phyloP scores from a whole-genome alignment of 2,888 invertebrate genomes.

The Notodonta dromedarius region DNA sequence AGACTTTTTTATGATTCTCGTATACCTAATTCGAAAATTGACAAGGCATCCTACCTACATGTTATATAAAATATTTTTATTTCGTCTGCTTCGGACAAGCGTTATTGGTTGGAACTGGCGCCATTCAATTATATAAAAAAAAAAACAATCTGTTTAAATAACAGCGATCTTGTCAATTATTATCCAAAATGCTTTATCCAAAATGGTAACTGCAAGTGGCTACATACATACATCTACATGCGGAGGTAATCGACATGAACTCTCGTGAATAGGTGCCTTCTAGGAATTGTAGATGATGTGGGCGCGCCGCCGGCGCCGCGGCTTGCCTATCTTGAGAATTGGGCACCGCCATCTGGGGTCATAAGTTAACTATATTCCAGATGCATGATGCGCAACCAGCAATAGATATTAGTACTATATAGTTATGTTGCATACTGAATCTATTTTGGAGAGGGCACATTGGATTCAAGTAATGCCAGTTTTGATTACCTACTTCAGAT shows the following conservation, averaged over 20 bases:
- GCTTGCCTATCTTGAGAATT: not conserved
- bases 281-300: conserved; percentile 28
- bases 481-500: too few relatives aligned
- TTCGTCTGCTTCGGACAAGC: not conserved
- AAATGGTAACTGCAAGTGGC: not conserved
- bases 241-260: not conserved
- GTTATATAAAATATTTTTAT: not conserved
- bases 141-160: too few relatives aligned
- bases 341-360: not conserved
- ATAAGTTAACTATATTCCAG: not conserved
- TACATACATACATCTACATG: not conserved
- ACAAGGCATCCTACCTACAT: not conserved
- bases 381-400: not conserved
- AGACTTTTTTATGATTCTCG: too few relatives aligned
- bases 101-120: not conserved
- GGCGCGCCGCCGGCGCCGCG: conserved; percentile 9
- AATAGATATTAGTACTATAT: not conserved
- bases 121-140: too few relatives aligned
- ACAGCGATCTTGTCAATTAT: too few relatives aligned
- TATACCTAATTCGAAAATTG: too few relatives aligned
- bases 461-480: too few relatives aligned
- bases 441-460: too few relatives aligned
- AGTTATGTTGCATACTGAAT: too few relatives aligned
- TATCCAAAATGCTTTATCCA: not conserved
- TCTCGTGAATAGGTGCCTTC: conserved; percentile 17